Evolutionary conservation across 2,888 invertebrate genomes (phyloP).

Genomic region (Drosophila nigricruria): DNA sequence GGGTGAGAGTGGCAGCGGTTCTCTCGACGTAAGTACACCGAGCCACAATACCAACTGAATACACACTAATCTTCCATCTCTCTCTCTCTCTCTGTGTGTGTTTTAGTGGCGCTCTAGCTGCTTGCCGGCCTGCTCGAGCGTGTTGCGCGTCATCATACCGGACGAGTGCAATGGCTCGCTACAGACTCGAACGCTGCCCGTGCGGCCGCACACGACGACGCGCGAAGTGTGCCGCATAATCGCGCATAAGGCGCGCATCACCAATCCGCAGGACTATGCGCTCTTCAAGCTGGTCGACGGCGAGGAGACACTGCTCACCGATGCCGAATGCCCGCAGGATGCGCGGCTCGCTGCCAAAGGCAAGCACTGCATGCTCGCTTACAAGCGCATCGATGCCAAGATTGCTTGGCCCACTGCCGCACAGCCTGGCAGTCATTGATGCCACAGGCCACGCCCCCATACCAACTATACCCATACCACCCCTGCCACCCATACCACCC

Average conservation of each 20-base stretch:
- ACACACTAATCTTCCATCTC: not conserved
- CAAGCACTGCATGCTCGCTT: slow-evolving; percentile 96
- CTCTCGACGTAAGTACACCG: slow-evolving; percentile 83
- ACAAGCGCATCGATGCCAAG: slow-evolving; percentile 97
- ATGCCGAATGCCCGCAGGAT: slow-evolving; percentile 96
- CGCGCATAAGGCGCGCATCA: slow-evolving; percentile 97
- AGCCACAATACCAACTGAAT: not conserved
- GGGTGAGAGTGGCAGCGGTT: slow-evolving; percentile 84
- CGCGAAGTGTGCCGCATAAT: slow-evolving; percentile 97
- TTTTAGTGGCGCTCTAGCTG: slow-evolving; percentile 86
- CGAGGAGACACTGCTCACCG: slow-evolving; percentile 95
- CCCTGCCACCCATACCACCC: not conserved
- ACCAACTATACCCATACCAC: not conserved
- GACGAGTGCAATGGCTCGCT: slow-evolving; percentile 97
- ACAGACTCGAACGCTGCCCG: slow-evolving; percentile 95
- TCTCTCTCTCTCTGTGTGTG: slow-evolving; percentile 4
- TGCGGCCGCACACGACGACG: slow-evolving; percentile 96
- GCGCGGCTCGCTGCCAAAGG: slow-evolving; percentile 90
- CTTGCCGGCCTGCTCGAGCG: slow-evolving; percentile 88
- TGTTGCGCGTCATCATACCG: slow-evolving; percentile 95
- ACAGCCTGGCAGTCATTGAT: slow-evolving; percentile 53
- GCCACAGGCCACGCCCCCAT: not conserved
- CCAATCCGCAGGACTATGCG: slow-evolving; percentile 98
- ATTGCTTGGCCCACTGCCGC: slow-evolving; percentile 94
- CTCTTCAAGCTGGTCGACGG: slow-evolving; percentile 95